A percentile compares a stretch with the other conserved stretches of the same genome.
These are phyloP conservation scores for Brachionus sp. DNA, from an alignment of 1,140 invertebrate species.

Conservation along the genomic window DNA sequence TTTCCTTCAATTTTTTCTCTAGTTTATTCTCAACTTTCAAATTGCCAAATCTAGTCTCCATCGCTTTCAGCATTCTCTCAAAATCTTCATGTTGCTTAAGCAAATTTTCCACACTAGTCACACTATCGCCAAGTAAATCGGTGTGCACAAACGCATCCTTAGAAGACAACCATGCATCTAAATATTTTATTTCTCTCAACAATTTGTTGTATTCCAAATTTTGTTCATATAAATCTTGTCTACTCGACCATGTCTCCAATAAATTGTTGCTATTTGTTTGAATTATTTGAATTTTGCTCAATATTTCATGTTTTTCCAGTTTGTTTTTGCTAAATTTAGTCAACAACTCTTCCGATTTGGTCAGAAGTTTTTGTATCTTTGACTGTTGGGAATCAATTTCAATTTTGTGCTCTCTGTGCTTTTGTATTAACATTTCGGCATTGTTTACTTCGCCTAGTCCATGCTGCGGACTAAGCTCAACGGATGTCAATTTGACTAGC, in stretches of 20 bases:
- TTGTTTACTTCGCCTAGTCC: constrained; percentile 10
- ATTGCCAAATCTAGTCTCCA: background rate
- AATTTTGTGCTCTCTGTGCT: constrained; percentile 14
- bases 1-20: constrained; percentile 35
- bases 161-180: constrained; percentile 43
- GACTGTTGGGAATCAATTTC: constrained; percentile 35
- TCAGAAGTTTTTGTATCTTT: background rate
- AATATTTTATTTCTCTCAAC: constrained; percentile 29
- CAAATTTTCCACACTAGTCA: constrained; percentile 4
- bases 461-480: background rate
- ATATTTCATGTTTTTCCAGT: background rate
- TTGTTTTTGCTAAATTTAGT: background rate
- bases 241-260: constrained; percentile 2
- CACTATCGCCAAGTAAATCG: constrained; percentile 36
- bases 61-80: constrained; percentile 7
- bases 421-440: constrained; percentile 29
- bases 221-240: constrained; percentile 39
- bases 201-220: constrained; percentile 44
- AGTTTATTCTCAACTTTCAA: background rate
- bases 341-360: constrained; percentile 25
- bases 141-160: constrained; percentile 32
- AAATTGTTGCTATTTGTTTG: constrained; percentile 7
- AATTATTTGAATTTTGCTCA: constrained; percentile 39
- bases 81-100: constrained; percentile 45
- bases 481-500: background rate